phyloP scores from a whole-genome alignment of 2,113 vertebrate species.

The Perccottus glenii region DNA sequence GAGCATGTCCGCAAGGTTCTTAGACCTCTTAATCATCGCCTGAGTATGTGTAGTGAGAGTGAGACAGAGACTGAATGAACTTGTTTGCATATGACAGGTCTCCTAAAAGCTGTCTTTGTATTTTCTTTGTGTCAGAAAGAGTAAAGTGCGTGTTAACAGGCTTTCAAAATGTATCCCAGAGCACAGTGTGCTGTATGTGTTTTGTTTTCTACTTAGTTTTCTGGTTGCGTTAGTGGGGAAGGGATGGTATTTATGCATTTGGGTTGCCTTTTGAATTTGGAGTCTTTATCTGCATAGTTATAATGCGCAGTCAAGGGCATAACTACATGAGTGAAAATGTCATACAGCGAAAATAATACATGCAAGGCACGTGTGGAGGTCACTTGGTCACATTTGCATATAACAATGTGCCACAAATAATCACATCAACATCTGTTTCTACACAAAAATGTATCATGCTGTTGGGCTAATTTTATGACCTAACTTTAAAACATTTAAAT shows the following conservation, averaged over 20 bases:
- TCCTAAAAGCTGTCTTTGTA: conserved; percentile 56
- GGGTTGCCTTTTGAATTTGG: conserved; percentile 32
- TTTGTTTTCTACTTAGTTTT: conserved; percentile 26
- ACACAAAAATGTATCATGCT: conserved; percentile 6
- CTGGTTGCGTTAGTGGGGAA: conserved; percentile 7
- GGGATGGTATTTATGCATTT: conserved; percentile 29
- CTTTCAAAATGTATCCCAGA: conserved; percentile 39
- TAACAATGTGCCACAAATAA: conserved; percentile 48
- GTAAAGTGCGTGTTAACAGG: conserved; percentile 40
- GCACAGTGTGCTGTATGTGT: conserved; percentile 12
- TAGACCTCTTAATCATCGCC: conserved; percentile 68
- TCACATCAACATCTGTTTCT: conserved; percentile 33
- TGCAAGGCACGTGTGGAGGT: conserved; percentile 47
- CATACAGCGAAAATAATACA: conserved; percentile 41
- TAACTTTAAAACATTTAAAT: background rate
- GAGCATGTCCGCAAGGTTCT: conserved; percentile 56
- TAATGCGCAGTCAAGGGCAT: conserved; percentile 64
- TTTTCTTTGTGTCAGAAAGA: conserved; percentile 58
- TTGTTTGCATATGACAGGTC: conserved; percentile 60
- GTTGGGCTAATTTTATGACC: background rate
- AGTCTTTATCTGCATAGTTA: conserved; percentile 43
- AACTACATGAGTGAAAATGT: conserved; percentile 64
- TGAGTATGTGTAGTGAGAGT: conserved; percentile 42
- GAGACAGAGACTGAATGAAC: conserved; percentile 62
- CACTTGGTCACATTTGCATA: conserved; percentile 56